Evolutionary conservation across 2,888 invertebrate genomes (phyloP).

Genomic region (Diaprepes abbreviatus): DNA sequence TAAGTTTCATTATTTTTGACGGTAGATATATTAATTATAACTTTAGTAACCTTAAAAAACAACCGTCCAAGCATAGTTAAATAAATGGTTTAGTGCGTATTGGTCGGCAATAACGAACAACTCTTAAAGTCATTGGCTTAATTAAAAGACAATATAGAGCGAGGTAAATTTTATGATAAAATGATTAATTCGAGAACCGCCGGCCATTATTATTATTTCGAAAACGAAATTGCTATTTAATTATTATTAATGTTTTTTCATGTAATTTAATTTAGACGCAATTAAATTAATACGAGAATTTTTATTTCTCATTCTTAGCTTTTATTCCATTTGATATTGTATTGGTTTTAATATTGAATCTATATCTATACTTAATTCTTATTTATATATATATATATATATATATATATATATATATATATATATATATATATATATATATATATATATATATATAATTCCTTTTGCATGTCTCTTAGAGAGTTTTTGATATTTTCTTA

Average conservation of each 20-base stretch:
- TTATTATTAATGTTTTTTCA: slow-evolving; percentile 60
- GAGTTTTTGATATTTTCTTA: too few relatives aligned
- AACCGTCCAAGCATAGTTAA: background rate
- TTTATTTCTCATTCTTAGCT: slow-evolving; percentile 9
- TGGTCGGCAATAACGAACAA: slow-evolving; percentile 30
- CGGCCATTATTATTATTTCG: slow-evolving; percentile 50
- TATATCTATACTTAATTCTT: too few relatives aligned
- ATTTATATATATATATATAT: too few relatives aligned
- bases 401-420: too few relatives aligned
- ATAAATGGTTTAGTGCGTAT: background rate
- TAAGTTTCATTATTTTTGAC: too few relatives aligned
- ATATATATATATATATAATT: too few relatives aligned
- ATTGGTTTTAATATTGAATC: too few relatives aligned
- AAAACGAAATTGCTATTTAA: slow-evolving; percentile 58
- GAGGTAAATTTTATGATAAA: slow-evolving; percentile 52
- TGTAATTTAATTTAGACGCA: slow-evolving; percentile 64
- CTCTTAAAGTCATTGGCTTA: slow-evolving; percentile 60
- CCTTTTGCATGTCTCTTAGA: too few relatives aligned
- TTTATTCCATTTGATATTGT: too few relatives aligned
- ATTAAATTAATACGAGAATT: slow-evolving; percentile 60
- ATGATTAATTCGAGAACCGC: slow-evolving; percentile 56
- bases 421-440: too few relatives aligned
- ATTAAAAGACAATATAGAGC: slow-evolving; percentile 58
- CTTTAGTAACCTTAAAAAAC: background rate
- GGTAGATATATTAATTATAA: too few relatives aligned